Evolutionary conservation across 2,888 invertebrate genomes (phyloP), one percentile per base, ranked within the genome.

Genomic region (Meteorus colon): DNA sequence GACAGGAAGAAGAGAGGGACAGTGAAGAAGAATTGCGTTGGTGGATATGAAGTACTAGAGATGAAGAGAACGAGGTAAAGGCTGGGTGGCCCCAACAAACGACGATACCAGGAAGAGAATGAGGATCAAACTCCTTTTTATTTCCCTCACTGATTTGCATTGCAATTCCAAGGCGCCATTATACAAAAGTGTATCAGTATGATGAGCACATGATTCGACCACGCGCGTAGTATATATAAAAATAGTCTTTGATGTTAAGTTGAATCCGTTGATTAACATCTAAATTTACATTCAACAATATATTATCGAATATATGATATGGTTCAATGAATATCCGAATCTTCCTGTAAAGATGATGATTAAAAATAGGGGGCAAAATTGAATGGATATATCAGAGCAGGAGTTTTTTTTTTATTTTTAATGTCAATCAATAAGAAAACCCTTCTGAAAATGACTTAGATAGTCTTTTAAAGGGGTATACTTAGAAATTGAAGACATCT

Each of bases 1-100:
- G 65, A 73, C 73, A 76, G 73, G 73, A 76, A 76, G 5, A 65
- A 65, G 27, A n/a, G 62, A 70, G 55, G 41, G 37, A 24, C 4
- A 74, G 45, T 37, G 31, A 14, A 62, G 29, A 6, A 10, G 24
- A 51, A 19, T 48, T 37, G 68, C 19, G n/a, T 24, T 14, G 41
- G 41, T 41, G 41, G 8, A 41, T 41, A 41, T 41, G 41, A 1
- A 12, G 41, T 41, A 41, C 41, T 41, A 14, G 5, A 41, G 24
- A 60, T 51, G 19, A 41, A 37, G 31, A 14, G 29, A 34, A 41
- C 69, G 55, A 69, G 29, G 29, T 16, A 45, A 63, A 68, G 51
- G 45, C 63, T n/a, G 68, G 63, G 31, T 45, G 29, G 73, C 31
- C 63, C 48, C 37, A 24, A 2, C 16, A 37, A 37, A 37, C 6